Evolutionary conservation across 1,140 invertebrate species (phyloP).

Genomic region (Nylanderia fulva): DNA sequence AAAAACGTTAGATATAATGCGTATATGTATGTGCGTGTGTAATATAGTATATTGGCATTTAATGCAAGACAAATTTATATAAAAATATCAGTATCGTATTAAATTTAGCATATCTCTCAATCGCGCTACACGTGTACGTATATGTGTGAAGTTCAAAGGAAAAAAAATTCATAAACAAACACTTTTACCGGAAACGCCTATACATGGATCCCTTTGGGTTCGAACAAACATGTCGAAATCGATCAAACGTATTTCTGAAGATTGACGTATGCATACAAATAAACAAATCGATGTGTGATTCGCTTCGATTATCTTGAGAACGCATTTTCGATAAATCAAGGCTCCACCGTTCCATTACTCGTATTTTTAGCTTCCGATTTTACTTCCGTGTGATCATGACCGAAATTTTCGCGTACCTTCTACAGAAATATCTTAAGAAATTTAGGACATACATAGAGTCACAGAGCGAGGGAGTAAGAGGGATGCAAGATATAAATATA

Average conservation of each 20-base stretch:
- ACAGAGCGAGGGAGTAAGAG: background rate
- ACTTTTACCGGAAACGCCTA: slow-evolving; percentile 27
- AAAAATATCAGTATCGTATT: slow-evolving; percentile 12
- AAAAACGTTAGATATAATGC: background rate
- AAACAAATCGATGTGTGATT: slow-evolving; percentile 16
- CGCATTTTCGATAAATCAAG: slow-evolving; percentile 41
- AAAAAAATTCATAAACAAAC: slow-evolving; percentile 43
- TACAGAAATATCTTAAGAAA: background rate
- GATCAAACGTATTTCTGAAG: slow-evolving; percentile 51
- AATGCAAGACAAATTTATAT: background rate
- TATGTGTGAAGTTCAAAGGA: slow-evolving; percentile 47
- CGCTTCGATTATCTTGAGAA: slow-evolving; percentile 49
- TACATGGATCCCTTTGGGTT: slow-evolving; percentile 45
- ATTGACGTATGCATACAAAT: slow-evolving; percentile 65
- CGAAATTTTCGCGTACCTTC: background rate
- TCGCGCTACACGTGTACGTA: background rate
- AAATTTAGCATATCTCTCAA: background rate
- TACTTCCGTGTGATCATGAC: slow-evolving; percentile 2
- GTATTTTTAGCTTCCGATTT: slow-evolving; percentile 41
- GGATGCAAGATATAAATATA: background rate
- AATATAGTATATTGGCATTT: background rate
- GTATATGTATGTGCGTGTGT: background rate
- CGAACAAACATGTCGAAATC: slow-evolving; percentile 63
- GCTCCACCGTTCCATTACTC: background rate
- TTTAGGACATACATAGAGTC: background rate